Percentiles rank a stretch among this genome's conserved stretches.
phyloP scores from a whole-genome alignment of 2,113 vertebrate species.

The Rhodinocichla rosea region DNA sequence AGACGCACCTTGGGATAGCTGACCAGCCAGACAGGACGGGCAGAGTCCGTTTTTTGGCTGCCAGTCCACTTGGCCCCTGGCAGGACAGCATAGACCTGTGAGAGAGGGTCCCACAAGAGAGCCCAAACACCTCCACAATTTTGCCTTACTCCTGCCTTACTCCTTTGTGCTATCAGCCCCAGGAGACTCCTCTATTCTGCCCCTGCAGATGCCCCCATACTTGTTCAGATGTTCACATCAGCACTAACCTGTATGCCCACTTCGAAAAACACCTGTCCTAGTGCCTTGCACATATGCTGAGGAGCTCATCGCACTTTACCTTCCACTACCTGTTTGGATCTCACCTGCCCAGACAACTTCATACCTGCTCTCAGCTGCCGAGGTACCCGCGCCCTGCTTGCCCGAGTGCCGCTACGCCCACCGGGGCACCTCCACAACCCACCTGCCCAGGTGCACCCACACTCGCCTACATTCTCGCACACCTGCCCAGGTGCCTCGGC shows the following conservation, averaged over 20 bases:
- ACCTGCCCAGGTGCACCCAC: neutral
- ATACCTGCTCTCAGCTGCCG: neutral
- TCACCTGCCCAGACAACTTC: neutral
- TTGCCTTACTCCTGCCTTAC: neutral
- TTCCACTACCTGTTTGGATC: neutral
- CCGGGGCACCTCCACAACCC: neutral
- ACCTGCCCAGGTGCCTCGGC: neutral
- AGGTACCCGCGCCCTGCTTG: neutral
- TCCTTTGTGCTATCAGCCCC: neutral
- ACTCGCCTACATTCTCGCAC: neutral
- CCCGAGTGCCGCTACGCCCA: neutral
- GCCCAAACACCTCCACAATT: neutral
- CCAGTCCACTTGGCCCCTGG: neutral
- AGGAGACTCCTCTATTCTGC: neutral
- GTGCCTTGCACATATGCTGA: neutral
- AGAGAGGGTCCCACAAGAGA: neutral
- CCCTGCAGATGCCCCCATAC: neutral
- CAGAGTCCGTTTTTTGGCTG: neutral
- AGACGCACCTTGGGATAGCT: neutral
- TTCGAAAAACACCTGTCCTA: neutral
- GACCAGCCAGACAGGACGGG: neutral
- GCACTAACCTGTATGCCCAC: no score
- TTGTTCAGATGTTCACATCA: neutral
- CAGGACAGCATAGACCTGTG: neutral
- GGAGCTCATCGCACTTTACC: neutral